Conservation (phyloP, 37 sponge, comb jelly and placozoan species). For the Lycopodina hypogea region DNA sequence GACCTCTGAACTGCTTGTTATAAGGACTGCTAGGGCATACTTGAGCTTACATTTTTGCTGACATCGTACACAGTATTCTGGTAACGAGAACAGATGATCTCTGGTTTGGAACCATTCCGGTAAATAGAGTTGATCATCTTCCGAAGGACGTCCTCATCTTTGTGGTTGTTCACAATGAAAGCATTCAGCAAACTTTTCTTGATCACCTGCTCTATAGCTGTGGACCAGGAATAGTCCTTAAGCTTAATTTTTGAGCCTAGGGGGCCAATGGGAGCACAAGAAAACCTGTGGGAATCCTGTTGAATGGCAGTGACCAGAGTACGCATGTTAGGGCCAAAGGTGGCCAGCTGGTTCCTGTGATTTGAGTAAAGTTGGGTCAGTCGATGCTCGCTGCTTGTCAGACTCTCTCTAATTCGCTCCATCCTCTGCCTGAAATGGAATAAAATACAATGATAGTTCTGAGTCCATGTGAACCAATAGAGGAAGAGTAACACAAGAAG, state of each 20-base stretch:
- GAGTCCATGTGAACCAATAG: not conserved
- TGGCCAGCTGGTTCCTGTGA: conserved; percentile 36
- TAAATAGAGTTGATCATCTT: not conserved
- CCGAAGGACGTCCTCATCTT: conserved; percentile 38
- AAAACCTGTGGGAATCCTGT: conserved; percentile 25
- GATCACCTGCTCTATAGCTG: conserved; percentile 62
- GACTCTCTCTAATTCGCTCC: not conserved
- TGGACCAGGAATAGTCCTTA: conserved; percentile 73
- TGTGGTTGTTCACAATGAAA: conserved; percentile 67
- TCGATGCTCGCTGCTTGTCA: conserved; percentile 26
- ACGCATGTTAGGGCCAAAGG: conserved; percentile 61
- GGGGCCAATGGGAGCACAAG: conserved; percentile 61
- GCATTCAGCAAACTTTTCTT: conserved; percentile 25
- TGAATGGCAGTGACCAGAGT: conserved; percentile 40
- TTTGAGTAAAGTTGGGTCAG: conserved; percentile 36
- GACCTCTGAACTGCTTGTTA: not conserved
- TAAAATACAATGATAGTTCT: not conserved
- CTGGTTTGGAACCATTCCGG: not conserved
- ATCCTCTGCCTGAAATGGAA: conserved; percentile 14
- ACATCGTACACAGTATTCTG: conserved; percentile 40
- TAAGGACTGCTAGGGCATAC: not conserved
- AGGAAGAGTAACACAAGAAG: not conserved
- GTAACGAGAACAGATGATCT: not conserved
- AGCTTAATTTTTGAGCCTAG: conserved; percentile 57
- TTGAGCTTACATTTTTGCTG: conserved; percentile 30